These are phyloP conservation scores for Megaleporinus macrocephalus DNA, from an alignment of 2,113 vertebrate genomes.

Conservation along the genomic window DNA sequence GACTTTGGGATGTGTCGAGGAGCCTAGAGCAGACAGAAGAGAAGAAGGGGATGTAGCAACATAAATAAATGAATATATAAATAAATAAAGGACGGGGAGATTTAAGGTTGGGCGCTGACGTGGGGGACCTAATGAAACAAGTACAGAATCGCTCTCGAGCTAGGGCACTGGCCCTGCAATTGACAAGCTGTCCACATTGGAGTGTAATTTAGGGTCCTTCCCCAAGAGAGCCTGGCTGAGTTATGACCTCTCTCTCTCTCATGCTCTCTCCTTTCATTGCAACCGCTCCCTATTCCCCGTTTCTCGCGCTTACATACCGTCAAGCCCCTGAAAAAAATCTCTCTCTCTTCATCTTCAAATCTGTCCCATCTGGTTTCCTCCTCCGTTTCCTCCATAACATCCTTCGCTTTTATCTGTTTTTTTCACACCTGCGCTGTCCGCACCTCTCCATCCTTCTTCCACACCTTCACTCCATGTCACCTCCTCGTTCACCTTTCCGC, in stretches of 20 bases:
- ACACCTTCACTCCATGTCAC: conserved; percentile 33
- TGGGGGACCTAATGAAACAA: conserved; percentile 58
- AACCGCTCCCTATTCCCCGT: conserved; percentile 6
- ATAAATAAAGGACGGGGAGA: conserved; percentile 48
- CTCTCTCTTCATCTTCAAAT: background rate
- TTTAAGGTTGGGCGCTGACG: conserved; percentile 54
- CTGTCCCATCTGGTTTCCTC: conserved; percentile 19
- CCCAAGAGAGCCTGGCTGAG: conserved; percentile 69
- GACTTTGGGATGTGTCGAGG: background rate
- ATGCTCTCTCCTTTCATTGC: background rate
- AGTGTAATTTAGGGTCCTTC: conserved; percentile 76
- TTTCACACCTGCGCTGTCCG: conserved; percentile 28
- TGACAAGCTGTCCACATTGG: conserved; percentile 78
- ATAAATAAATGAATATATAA: conserved; percentile 50
- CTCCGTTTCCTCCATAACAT: background rate
- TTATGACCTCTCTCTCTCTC: conserved; percentile 65
- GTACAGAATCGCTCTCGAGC: conserved; percentile 53
- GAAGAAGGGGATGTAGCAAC: conserved; percentile 30
- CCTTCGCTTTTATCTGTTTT: conserved; percentile 2
- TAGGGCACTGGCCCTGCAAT: conserved; percentile 64
- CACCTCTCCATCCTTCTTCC: conserved; percentile 39
- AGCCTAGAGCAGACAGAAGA: background rate
- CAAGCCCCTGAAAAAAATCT: too few species aligned
- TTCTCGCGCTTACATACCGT: background rate
- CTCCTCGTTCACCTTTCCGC: conserved; percentile 52